phyloP scores from a whole-genome alignment of 2,888 invertebrate species.

The Cyaniris semiargus region DNA sequence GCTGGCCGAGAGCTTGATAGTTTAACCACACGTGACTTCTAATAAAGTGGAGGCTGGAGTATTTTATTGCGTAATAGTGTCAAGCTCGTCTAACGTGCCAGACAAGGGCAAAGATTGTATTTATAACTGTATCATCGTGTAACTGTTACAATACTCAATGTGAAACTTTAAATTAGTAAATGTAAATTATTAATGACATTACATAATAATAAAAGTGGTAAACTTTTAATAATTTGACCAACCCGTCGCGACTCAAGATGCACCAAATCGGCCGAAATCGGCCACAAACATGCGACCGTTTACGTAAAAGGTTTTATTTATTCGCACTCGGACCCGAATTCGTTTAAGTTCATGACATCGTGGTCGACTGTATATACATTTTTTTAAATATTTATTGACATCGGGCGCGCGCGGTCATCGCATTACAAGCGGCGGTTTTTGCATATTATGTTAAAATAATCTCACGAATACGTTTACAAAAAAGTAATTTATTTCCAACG shows the following conservation, averaged over 20 bases:
- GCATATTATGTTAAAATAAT: conserved; percentile 18
- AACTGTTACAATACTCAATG: background rate
- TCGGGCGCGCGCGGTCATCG: conserved; percentile 43
- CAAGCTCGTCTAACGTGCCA: background rate
- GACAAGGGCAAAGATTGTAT: background rate
- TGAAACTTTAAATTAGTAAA: background rate
- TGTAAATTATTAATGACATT: too few species aligned
- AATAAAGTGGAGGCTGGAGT: background rate
- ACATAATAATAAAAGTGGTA: too few species aligned
- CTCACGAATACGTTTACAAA: conserved; percentile 14
- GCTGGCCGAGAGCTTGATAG: conserved; percentile 1
- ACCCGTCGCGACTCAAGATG: background rate
- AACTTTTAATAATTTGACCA: background rate
- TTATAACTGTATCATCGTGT: background rate
- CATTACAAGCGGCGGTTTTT: conserved; percentile 43
- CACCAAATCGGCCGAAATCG: background rate
- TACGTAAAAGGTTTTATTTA: conserved; percentile 34
- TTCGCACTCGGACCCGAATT: conserved; percentile 30
- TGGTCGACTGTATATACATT: conserved; percentile 16
- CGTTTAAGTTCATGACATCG: conserved; percentile 33
- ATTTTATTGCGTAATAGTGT: background rate
- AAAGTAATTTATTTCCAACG: background rate
- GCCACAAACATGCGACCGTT: conserved; percentile 18
- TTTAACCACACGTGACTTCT: conserved; percentile 6
- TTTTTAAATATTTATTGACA: conserved; percentile 31